Evolutionary conservation across 2,888 invertebrate species (phyloP).

Genomic region (Polyommatus iphigenia): DNA sequence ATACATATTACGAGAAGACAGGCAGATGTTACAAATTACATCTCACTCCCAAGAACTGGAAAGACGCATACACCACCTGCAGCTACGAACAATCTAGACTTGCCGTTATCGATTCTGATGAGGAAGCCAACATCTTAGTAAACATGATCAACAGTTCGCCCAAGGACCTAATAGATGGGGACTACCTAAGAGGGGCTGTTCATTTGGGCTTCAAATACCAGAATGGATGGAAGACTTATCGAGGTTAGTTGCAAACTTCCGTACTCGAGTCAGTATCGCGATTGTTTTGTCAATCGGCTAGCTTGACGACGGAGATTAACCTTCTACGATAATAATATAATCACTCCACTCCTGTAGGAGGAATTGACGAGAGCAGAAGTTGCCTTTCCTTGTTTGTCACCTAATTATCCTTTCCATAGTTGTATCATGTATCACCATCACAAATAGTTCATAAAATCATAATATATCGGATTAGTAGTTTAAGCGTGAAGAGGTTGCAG

Average conservation of each 20-base stretch:
- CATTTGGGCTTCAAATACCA: constrained; percentile 50
- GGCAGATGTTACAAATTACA: constrained; percentile 66
- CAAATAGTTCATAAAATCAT: too few relatives aligned
- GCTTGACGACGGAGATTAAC: background rate
- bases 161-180: constrained; percentile 48
- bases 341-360: background rate
- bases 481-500: too few relatives aligned
- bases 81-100: constrained; percentile 58
- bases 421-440: background rate
- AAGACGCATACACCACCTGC: constrained; percentile 56
- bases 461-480: too few relatives aligned
- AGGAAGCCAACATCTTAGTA: constrained; percentile 51
- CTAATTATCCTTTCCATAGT: too few relatives aligned
- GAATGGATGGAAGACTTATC: constrained; percentile 52
- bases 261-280: background rate
- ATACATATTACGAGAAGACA: constrained; percentile 48
- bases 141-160: constrained; percentile 49
- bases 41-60: constrained; percentile 56
- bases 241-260: constrained; percentile 46
- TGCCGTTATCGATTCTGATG: constrained; percentile 56
- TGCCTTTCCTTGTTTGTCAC: background rate
- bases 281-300: background rate
- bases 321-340: too few relatives aligned
- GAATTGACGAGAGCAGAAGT: background rate
- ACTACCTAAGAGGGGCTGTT: constrained; percentile 48